phyloP scores from a whole-genome alignment of 2,113 vertebrate genomes.

The Oreotragus oreotragus region DNA sequence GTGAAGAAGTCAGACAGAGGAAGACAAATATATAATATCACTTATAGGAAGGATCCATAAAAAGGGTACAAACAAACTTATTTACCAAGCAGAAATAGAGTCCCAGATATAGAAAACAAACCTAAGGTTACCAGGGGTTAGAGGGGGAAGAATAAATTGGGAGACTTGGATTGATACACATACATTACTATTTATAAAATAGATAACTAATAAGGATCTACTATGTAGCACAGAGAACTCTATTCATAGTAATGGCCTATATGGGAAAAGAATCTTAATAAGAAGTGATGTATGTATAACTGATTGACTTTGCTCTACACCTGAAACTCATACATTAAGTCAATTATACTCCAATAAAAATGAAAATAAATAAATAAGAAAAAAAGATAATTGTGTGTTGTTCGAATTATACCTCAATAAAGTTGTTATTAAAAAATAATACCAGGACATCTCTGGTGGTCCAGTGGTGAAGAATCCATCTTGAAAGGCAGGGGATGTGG shows the following conservation, averaged over 20 bases:
- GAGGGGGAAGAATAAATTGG: not conserved
- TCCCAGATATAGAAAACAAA: not conserved
- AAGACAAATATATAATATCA: not conserved
- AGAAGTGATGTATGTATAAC: not conserved
- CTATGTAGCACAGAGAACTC: not conserved
- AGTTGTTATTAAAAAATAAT: not conserved
- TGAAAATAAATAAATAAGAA: not conserved
- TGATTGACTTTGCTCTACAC: not conserved
- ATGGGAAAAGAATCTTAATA: not conserved
- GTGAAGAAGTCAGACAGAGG: not conserved
- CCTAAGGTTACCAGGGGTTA: not conserved
- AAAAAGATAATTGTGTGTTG: not conserved
- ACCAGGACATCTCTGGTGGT: not conserved
- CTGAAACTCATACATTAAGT: not conserved
- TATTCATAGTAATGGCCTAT: not conserved
- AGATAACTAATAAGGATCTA: not conserved
- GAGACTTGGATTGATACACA: not conserved
- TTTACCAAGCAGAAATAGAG: not conserved
- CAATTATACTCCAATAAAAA: not conserved
- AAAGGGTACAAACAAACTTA: not conserved
- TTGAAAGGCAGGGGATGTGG: not conserved
- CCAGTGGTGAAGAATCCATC: not conserved
- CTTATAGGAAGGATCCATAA: not conserved
- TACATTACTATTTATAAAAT: not conserved
- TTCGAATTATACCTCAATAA: not conserved